Base-by-base conservation (phyloP, 2,888 invertebrate species). In the Acleris holmiana region DNA sequence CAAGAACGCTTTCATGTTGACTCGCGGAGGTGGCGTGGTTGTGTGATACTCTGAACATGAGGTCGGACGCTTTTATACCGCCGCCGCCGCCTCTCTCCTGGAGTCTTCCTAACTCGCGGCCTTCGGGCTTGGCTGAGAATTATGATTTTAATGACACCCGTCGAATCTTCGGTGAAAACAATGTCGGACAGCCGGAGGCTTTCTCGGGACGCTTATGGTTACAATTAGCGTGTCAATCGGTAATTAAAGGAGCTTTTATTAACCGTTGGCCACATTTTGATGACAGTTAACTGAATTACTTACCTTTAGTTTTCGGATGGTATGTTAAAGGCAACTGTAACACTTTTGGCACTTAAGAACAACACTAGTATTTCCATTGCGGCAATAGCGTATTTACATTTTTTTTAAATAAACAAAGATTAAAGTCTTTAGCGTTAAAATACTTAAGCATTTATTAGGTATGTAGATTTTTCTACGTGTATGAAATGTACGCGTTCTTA, bases 1-100 rank as follows among this genome's bases (percentile, higher is more conserved):
- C 92, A 92, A 91, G 89, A 92, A 92, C 81, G 91, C 92, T 91
- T 91, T 92, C 92, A 92, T 92, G 91, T 91, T 92, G 91, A 82
- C 86, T 89, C 88, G 83, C 89, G 88, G 90, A 90, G 89, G 85
- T 86, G 83, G 86, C 83, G 89, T 83, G 83, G 85, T 89, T 87
- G 89, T 91, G 79, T 91, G 91, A 91, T 91, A 91, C 87, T 89
- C 84, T 80, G 84, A 80, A 80, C 83, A 75, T 72, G 74, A 78
- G 78, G 73, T 82, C 73, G 79, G 77, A 78, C 82, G 82, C 80
- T 91, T 92, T 79, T 92, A 92, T 92, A 92, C 83, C 69, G 79
- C 79, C 82, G 79, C 79, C 68, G 80, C 78, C 85, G 84, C 92
- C 92, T 88, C 92, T 91, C 91, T 91, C 91, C 91, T 88, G 82